A percentile compares a stretch with the other conserved stretches of the same genome.
phyloP scores from a whole-genome alignment of 2,113 vertebrate species.

The Athene noctua region DNA sequence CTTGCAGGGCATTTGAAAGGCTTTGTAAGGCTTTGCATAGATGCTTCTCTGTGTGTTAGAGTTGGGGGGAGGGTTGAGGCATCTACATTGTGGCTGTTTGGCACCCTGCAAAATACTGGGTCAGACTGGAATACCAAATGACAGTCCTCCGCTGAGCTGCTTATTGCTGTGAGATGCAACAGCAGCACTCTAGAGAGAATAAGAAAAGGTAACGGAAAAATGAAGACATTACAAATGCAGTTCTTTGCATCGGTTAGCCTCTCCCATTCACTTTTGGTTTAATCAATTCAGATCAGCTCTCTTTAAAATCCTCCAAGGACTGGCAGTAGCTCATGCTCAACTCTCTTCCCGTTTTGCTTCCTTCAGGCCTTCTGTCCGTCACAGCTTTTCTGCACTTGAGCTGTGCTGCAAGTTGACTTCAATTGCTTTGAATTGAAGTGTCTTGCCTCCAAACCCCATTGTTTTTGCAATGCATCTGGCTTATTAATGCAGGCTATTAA shows the following conservation, averaged over 20 bases:
- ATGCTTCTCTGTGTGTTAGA: conserved; percentile 28
- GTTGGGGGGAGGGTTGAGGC: conserved; percentile 20
- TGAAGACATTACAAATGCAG: background rate
- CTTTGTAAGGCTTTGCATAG: conserved; percentile 53
- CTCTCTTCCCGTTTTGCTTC: background rate
- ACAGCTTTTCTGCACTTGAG: background rate
- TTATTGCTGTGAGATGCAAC: background rate
- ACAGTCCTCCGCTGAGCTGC: background rate
- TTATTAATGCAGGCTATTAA: background rate
- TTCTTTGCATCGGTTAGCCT: background rate
- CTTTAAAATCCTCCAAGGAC: background rate
- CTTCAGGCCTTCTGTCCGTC: background rate
- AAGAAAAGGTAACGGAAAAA: background rate
- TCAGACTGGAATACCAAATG: conserved; percentile 34
- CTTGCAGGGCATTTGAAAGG: conserved; percentile 41
- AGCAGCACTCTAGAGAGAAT: background rate
- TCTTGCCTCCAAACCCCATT: background rate
- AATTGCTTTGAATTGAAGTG: background rate
- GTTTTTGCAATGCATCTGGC: background rate
- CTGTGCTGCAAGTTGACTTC: background rate
- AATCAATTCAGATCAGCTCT: background rate
- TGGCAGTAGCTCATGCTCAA: background rate
- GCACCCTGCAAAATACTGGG: conserved; percentile 18
- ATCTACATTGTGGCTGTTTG: conserved; percentile 22
- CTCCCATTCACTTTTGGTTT: background rate